Percentiles rank a stretch among this genome's conserved stretches.
Conservation (phyloP, 2,113 vertebrate genomes). For the Platysteira castanea region DNA sequence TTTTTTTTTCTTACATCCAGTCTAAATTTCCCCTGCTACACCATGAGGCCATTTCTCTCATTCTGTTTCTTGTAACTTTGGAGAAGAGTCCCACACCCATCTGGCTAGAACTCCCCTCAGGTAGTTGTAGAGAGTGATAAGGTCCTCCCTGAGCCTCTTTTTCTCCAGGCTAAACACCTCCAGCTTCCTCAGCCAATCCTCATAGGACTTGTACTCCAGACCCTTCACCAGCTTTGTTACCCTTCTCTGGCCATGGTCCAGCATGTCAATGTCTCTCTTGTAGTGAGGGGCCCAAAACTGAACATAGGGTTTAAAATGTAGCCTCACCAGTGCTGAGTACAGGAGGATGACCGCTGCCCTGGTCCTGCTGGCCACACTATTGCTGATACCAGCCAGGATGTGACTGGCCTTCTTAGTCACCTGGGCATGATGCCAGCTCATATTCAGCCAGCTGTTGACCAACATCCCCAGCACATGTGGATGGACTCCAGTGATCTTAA, state of each 20-base stretch:
- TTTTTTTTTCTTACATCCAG: neutral
- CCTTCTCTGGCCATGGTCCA: neutral
- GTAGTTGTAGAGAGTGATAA: fast-evolving
- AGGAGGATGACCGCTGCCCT: neutral
- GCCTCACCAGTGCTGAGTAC: neutral
- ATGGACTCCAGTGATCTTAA: neutral
- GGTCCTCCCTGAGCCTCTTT: neutral
- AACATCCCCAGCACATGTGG: neutral
- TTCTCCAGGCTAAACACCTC: neutral
- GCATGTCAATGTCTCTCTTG: neutral
- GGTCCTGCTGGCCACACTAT: neutral
- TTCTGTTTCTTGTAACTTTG: neutral
- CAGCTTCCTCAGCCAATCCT: neutral
- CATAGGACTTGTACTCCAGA: neutral
- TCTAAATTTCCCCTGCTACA: neutral
- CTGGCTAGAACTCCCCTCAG: neutral
- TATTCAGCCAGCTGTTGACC: neutral
- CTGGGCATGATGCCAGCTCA: neutral
- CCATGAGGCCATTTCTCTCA: neutral
- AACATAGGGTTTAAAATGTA: neutral
- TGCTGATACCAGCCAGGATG: neutral
- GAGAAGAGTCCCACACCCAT: neutral
- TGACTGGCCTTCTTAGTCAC: neutral
- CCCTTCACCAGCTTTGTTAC: neutral
- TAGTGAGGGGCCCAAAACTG: neutral